Percentiles rank a stretch among this genome's conserved stretches.
phyloP scores from a whole-genome alignment of 1,140 invertebrate species.

The Chymomyza costata region DNA sequence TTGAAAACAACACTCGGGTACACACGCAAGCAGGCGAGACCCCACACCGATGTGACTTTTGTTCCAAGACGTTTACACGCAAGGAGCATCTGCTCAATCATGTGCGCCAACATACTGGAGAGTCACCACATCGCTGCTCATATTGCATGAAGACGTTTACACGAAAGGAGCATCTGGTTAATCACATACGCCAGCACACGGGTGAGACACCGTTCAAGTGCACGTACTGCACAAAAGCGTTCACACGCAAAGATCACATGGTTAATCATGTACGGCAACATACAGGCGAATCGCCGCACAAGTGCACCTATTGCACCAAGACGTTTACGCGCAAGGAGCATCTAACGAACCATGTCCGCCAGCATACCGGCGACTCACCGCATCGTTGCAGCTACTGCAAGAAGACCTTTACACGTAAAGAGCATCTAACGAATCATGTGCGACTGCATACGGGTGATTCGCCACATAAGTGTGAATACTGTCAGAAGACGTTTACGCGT shows the following conservation, averaged over 20 bases:
- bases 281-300: constrained; percentile 88
- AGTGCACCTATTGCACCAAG: constrained; percentile 88
- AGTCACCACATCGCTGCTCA: constrained; percentile 79
- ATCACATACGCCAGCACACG: constrained; percentile 88
- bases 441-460: constrained; percentile 84
- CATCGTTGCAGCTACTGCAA: constrained; percentile 85
- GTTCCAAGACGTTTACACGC: constrained; percentile 88
- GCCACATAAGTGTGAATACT: constrained; percentile 88
- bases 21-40: constrained; percentile 82
- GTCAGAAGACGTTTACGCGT: constrained; percentile 89
- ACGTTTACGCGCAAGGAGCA: constrained; percentile 87
- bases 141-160: constrained; percentile 86
- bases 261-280: constrained; percentile 88
- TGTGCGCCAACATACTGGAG: constrained; percentile 85
- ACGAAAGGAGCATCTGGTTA: constrained; percentile 86
- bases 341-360: constrained; percentile 81
- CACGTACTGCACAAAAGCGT: constrained; percentile 90
- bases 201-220: constrained; percentile 90
- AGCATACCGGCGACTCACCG: constrained; percentile 88
- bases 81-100: constrained; percentile 90
- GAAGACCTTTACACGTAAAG: constrained; percentile 88
- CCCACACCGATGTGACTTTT: constrained; percentile 89
- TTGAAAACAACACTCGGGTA: no score
- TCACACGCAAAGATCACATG: constrained; percentile 87
- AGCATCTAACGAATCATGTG: constrained; percentile 93